phyloP scores from a whole-genome alignment of 2,797 vertebrate genomes.

The Orientallactaga sibirica region DNA sequence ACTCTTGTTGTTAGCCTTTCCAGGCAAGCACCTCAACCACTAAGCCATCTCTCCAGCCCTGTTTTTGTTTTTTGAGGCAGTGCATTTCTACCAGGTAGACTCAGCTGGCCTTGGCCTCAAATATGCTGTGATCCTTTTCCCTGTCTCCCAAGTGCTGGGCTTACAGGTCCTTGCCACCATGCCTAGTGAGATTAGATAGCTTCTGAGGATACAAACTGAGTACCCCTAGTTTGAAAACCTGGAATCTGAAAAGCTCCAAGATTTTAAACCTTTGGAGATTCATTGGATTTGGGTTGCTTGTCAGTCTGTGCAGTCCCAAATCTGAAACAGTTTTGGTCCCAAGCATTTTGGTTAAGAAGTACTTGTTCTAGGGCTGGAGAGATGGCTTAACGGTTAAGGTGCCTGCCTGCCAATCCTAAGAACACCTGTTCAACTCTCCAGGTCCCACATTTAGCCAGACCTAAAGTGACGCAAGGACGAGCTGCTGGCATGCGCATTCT shows the following conservation, averaged over 20 bases:
- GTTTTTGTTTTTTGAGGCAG: background rate
- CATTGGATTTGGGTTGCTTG: background rate
- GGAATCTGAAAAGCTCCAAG: background rate
- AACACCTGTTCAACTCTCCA: too few relatives aligned
- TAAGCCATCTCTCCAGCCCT: constrained; percentile 22
- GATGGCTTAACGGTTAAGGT: too few relatives aligned
- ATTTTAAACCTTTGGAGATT: background rate
- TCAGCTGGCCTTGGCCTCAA: background rate
- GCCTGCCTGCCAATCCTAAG: too few relatives aligned
- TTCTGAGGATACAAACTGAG: background rate
- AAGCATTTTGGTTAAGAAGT: too few relatives aligned
- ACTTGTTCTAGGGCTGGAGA: background rate
- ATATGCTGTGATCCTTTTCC: background rate
- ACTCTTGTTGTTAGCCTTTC: background rate
- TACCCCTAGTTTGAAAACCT: background rate
- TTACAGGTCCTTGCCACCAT: background rate
- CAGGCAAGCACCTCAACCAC: too few relatives aligned
- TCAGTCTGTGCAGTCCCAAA: background rate
- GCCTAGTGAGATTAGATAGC: constrained; percentile 74
- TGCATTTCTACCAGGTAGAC: background rate
- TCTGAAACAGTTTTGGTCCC: background rate
- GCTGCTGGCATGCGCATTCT: too few relatives aligned
- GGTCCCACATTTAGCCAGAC: too few relatives aligned
- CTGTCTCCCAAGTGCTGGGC: background rate
- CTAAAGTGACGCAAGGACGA: too few relatives aligned